These are phyloP conservation scores for Ctenomys sociabilis DNA, from an alignment of 2,113 vertebrate genomes.

Conservation along the genomic window DNA sequence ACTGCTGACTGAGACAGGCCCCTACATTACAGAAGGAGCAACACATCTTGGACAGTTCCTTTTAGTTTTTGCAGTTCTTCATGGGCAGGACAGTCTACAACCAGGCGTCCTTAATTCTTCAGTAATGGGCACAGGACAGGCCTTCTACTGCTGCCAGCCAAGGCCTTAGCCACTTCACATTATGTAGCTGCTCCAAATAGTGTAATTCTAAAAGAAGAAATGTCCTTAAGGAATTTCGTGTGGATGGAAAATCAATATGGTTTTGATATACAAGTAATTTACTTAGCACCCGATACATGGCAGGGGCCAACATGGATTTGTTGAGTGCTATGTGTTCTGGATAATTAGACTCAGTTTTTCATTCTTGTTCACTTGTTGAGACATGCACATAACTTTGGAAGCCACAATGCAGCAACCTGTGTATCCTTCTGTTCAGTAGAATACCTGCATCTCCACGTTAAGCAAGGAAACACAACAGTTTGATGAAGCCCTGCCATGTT, in stretches of 20 bases:
- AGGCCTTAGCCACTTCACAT: not conserved
- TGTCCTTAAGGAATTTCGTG: not conserved
- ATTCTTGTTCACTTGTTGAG: not conserved
- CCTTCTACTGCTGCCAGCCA: not conserved
- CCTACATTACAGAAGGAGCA: not conserved
- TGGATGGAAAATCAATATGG: constrained; percentile 23
- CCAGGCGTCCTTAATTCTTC: not conserved
- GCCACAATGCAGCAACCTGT: not conserved
- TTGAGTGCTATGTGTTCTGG: not conserved
- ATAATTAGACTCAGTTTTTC: not conserved
- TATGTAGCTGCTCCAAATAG: not conserved
- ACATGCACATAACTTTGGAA: not conserved
- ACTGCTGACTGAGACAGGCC: not conserved
- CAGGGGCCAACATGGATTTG: not conserved
- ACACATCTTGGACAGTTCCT: not conserved
- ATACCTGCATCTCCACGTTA: not conserved
- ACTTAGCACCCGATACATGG: not conserved
- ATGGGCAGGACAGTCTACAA: not conserved
- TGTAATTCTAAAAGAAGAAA: not conserved
- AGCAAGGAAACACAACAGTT: not conserved
- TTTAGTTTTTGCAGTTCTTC: not conserved
- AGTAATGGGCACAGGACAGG: not conserved
- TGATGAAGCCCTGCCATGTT: not conserved
- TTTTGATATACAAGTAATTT: constrained; percentile 19
- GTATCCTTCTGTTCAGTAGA: not conserved